Evolutionary conservation across 2,113 vertebrate species (phyloP).

Genomic region (Spermophilus dauricus): DNA sequence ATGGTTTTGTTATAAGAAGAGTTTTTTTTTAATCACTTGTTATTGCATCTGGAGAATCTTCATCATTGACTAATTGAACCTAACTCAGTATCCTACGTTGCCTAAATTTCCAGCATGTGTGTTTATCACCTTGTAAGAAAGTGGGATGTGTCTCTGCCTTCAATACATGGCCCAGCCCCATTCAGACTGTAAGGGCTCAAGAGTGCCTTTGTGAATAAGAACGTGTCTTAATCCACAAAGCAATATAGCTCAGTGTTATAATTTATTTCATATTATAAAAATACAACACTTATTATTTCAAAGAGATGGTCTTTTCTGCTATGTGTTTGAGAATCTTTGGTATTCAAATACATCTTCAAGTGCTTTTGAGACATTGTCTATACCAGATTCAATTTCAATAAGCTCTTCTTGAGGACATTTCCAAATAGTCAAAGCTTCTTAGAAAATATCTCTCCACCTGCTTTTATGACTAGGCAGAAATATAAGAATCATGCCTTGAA

Average conservation of each 20-base stretch:
- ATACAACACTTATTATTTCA: slow-evolving; percentile 32
- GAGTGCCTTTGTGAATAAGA: not conserved
- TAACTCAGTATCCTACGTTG: not conserved
- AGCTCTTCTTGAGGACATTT: not conserved
- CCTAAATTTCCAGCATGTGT: not conserved
- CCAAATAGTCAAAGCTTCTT: not conserved
- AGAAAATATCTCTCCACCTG: not conserved
- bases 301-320: not conserved
- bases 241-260: not conserved
- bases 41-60: not conserved
- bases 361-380: not conserved
- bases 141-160: not conserved
- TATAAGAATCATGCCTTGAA: not conserved
- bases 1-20: not conserved
- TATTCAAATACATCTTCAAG: not conserved
- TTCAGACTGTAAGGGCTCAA: not conserved
- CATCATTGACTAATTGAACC: not conserved
- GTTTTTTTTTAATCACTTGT: not conserved
- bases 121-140: not conserved
- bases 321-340: not conserved
- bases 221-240: not conserved
- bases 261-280: not conserved
- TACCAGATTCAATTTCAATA: slow-evolving; percentile 22
- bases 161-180: not conserved
- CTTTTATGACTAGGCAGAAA: not conserved